These are phyloP conservation scores for Pelodytes ibericus DNA, from an alignment of 2,797 vertebrate species.

Conservation along the genomic window DNA sequence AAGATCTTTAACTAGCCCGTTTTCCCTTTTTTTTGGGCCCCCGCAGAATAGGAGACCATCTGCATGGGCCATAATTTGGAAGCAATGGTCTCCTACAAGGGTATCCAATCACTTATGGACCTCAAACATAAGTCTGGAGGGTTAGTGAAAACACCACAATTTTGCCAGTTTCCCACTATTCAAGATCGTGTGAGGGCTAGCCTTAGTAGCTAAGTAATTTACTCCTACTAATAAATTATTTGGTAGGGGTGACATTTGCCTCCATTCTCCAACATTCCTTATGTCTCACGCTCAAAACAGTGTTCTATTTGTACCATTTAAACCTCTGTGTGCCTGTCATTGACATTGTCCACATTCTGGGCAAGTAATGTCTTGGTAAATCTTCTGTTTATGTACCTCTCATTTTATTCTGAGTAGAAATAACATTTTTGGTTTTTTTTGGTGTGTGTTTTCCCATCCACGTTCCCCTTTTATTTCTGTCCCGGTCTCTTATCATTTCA, in stretches of 20 bases:
- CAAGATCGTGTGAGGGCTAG: constrained; percentile 42
- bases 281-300: constrained; percentile 52
- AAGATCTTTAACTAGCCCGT: constrained; percentile 61
- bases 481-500: not conserved
- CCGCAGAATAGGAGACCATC: constrained; percentile 44
- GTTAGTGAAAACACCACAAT: constrained; percentile 50
- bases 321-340: constrained; percentile 49
- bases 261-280: constrained; percentile 54
- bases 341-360: constrained; percentile 24
- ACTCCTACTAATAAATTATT: constrained; percentile 24
- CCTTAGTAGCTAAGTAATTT: constrained; percentile 36
- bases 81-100: constrained; percentile 35
- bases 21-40: constrained; percentile 60
- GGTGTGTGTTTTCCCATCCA: not conserved
- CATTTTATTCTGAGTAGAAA: not conserved
- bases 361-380: constrained; percentile 30
- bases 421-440: not conserved
- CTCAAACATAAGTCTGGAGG: constrained; percentile 49
- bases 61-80: constrained; percentile 50
- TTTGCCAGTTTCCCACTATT: constrained; percentile 47
- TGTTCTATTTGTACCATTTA: constrained; percentile 48
- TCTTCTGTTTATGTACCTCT: constrained; percentile 33
- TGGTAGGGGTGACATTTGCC: constrained; percentile 38
- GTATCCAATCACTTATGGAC: constrained; percentile 48
- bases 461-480: not conserved